Conservation (phyloP, 2,113 vertebrate species). For the Condylura cristata region DNA sequence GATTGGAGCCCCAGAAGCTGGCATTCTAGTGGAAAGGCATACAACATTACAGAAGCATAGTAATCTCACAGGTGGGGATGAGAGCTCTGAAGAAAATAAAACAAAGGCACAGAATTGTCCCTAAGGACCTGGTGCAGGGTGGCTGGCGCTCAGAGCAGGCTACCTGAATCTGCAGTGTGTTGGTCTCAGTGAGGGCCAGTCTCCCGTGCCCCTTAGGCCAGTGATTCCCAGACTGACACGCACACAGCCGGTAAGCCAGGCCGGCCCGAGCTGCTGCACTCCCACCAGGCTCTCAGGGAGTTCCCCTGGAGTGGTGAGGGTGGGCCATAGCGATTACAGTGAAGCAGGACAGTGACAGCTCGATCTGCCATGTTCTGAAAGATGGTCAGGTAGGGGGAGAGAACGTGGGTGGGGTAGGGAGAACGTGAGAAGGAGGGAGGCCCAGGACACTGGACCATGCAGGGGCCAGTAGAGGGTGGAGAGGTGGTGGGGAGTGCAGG, state of each 20-base stretch:
- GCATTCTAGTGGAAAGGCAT: neutral
- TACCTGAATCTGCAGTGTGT: neutral
- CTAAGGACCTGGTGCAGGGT: neutral
- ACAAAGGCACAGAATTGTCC: neutral
- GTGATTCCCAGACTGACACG: neutral
- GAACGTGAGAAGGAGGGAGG: neutral
- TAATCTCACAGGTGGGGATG: neutral
- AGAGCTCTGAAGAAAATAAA: neutral
- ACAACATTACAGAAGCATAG: neutral
- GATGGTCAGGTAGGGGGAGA: neutral
- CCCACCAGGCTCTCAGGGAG: neutral
- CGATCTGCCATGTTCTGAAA: neutral
- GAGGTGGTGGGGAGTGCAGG: neutral
- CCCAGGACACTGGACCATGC: rapidly evolving
- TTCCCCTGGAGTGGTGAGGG: neutral
- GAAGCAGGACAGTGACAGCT: neutral
- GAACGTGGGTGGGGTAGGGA: neutral
- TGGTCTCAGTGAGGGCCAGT: neutral
- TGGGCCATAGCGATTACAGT: neutral
- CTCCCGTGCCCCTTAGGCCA: neutral
- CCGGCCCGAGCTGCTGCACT: neutral
- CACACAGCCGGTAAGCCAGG: neutral
- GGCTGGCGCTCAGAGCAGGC: neutral
- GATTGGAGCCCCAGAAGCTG: neutral
- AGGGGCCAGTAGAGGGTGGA: neutral